Evolutionary conservation across 2,888 invertebrate species (phyloP).

Genomic region (Helobdella robusta): DNA sequence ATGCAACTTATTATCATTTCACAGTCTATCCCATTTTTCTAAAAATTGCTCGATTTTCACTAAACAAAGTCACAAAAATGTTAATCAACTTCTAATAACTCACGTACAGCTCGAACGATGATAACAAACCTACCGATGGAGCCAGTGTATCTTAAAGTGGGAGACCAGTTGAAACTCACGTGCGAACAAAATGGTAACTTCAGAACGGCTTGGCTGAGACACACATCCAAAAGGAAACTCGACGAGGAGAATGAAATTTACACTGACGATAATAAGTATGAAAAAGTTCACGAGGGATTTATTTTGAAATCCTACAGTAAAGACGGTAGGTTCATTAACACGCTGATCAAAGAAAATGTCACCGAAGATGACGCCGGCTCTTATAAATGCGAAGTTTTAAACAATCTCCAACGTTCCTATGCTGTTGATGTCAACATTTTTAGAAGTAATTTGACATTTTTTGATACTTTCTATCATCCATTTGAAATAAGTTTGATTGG

Average conservation of each 20-base stretch:
- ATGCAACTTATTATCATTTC: no score
- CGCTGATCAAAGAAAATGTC: background rate
- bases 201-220: conserved; percentile 8
- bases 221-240: background rate
- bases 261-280: background rate
- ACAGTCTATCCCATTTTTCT: no score
- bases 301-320: background rate
- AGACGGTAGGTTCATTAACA: conserved; percentile 11
- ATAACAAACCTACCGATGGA: conserved; percentile 11
- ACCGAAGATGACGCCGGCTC: conserved; percentile 18
- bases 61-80: no score
- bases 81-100: no score
- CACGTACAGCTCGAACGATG: conserved; percentile 19
- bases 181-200: conserved; percentile 22
- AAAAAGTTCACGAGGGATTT: conserved; percentile 7
- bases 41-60: no score
- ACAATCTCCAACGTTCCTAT: conserved; percentile 7
- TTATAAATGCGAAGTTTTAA: conserved; percentile 20
- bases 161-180: conserved; percentile 14
- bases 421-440: conserved; percentile 8
- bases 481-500: no score
- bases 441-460: conserved; percentile 6
- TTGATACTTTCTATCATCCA: background rate
- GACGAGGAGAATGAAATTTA: background rate
- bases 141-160: conserved; percentile 26